Evolutionary conservation across 2,888 invertebrate genomes (phyloP), one percentile per base, ranked within the genome.

Genomic region (Acanthosepion lycidas): DNA sequence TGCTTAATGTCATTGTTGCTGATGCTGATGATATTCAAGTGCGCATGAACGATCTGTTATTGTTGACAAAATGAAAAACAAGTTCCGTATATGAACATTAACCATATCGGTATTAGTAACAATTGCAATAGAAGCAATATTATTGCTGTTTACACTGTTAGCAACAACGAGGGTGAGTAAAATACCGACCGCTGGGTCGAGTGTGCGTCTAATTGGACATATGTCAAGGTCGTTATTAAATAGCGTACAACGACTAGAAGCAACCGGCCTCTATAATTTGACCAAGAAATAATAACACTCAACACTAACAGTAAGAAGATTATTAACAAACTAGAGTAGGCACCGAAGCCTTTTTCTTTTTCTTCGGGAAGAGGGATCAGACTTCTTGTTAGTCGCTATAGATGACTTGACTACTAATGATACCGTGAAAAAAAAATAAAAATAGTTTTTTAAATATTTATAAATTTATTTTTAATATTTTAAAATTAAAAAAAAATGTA

Each of bases 151-250:
- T 78, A 78, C 42, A 42, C n/a, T 78, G 78, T n/a, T 78, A 78
- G 78, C 33, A 78, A 78, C 78, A 78, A 78, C 78, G 15, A n/a
- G n/a, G 78, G 33, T 78, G 33, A 78, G 15, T 78, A 59, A 59
- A 59, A 23, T 23, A 59, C 59, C 59, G 59, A 59, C 23, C 59
- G 59, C 59, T 59, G 59, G 78, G 78, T 78, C 78, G 78, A 33
- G 78, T 15, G 12, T n/a, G 78, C 28, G 12, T 8, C 9, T 28
- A 33, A 78, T 78, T 78, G 78, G 78, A 78, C 78, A 78, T 78
- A 78, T 78, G 78, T 78, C 78, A 78, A 78, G 78, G 78, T 78
- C 78, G 78, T 78, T n/a, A 78, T n/a, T 78, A 64, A 64, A 64
- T 64, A 78, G 78, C 23, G 78, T 78, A n/a, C 78, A 78, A 78